Evolutionary conservation across 1,140 invertebrate genomes (phyloP).

Genomic region (Cotesia chilonis): DNA sequence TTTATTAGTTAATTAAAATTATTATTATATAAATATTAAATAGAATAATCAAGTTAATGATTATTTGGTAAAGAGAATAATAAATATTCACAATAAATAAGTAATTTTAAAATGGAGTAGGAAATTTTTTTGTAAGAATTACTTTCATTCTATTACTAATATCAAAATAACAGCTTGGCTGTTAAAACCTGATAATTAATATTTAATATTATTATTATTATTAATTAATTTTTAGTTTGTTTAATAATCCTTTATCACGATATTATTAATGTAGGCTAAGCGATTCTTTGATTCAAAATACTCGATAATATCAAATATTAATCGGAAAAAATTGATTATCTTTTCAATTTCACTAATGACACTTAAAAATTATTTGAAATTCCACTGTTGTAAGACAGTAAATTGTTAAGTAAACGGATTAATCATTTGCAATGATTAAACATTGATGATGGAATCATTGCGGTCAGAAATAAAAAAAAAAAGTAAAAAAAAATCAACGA

Average conservation of each 20-base stretch:
- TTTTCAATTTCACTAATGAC: not conserved
- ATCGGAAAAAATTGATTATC: not conserved
- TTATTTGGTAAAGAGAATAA: slow-evolving; percentile 7
- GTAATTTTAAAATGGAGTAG: not conserved
- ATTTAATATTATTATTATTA: not conserved
- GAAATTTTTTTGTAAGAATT: not conserved
- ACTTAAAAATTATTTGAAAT: not conserved
- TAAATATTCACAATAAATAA: slow-evolving; percentile 1
- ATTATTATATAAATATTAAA: slow-evolving; percentile 8
- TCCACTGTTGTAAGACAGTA: no score
- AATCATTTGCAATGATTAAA: not conserved
- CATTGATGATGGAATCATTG: not conserved
- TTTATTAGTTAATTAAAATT: not conserved
- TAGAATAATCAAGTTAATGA: not conserved
- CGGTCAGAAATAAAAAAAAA: no score
- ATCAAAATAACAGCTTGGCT: no score
- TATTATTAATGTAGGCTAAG: not conserved
- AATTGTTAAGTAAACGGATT: no score
- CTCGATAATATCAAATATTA: not conserved
- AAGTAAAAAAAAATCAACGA: not conserved
- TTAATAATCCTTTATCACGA: not conserved
- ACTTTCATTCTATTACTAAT: no score
- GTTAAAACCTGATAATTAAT: no score
- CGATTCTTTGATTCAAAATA: slow-evolving; percentile 13
- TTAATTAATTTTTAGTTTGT: not conserved